These are phyloP conservation scores for Lysiphlebus fabarum DNA, from an alignment of 1,140 invertebrate genomes.

Conservation along the genomic window DNA sequence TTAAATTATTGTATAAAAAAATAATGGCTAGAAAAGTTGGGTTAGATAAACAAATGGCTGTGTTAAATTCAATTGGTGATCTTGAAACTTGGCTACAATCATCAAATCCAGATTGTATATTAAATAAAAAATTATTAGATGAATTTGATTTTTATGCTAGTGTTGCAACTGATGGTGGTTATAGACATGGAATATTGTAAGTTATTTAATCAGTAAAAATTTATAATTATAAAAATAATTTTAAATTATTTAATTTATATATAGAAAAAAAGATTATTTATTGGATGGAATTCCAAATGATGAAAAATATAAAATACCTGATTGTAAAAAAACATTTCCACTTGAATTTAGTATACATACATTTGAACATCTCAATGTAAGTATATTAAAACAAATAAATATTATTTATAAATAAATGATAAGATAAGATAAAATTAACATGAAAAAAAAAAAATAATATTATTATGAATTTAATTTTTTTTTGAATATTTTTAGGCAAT, in stretches of 20 bases:
- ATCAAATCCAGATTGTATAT: constrained; percentile 67
- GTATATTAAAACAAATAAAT: constrained; percentile 23
- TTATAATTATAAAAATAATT: constrained; percentile 21
- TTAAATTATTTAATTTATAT: constrained; percentile 32
- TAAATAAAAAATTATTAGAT: constrained; percentile 61
- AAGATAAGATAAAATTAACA: not conserved
- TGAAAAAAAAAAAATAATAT: too few relatives aligned
- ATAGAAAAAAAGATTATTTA: constrained; percentile 42
- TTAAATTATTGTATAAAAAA: constrained; percentile 66
- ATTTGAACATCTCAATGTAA: constrained; percentile 78
- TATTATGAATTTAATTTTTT: constrained; percentile 17
- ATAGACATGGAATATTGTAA: constrained; percentile 47
- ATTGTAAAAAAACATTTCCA: constrained; percentile 65
- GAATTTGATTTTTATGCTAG: constrained; percentile 72
- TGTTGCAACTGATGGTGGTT: constrained; percentile 56
- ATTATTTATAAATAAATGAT: constrained; percentile 10
- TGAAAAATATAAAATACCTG: constrained; percentile 54
- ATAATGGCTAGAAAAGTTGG: constrained; percentile 62
- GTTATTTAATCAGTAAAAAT: constrained; percentile 19
- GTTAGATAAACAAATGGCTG: constrained; percentile 64
- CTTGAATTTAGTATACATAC: constrained; percentile 73
- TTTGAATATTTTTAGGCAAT: constrained; percentile 59
- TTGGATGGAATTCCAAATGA: constrained; percentile 33
- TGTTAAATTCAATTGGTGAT: constrained; percentile 61
- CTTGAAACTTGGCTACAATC: constrained; percentile 63